Evolutionary conservation across 2,797 vertebrate genomes (phyloP).

Genomic region (Syndactyla subalaris): DNA sequence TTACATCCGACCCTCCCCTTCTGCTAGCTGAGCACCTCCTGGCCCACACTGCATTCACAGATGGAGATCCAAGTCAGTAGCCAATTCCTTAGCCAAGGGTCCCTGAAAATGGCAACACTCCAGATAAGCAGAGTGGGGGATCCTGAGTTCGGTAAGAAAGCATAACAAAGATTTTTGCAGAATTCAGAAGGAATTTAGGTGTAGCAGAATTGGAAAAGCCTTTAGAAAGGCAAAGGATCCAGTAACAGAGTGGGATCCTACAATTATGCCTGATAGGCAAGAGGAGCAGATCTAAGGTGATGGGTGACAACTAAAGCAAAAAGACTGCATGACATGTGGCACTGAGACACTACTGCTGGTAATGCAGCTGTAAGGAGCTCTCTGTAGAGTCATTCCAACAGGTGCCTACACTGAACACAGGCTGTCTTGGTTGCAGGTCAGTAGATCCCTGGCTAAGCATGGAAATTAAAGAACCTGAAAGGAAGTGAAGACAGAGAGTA

Average conservation of each 20-base stretch:
- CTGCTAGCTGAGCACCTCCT: not conserved
- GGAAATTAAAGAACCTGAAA: not conserved
- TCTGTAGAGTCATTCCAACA: not conserved
- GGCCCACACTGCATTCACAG: not conserved
- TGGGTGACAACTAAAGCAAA: not conserved
- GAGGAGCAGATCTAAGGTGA: not conserved
- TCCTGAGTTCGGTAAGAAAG: not conserved
- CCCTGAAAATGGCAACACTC: not conserved
- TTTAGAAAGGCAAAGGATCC: not conserved
- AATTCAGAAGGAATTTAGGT: not conserved
- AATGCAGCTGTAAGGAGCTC: not conserved
- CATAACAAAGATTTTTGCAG: fast-evolving
- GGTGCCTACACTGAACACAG: not conserved
- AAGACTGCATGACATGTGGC: not conserved
- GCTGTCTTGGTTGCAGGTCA: not conserved
- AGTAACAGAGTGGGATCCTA: not conserved
- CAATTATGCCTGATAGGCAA: fast-evolving
- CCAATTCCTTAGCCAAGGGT: not conserved
- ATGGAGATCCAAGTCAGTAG: not conserved
- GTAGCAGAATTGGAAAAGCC: not conserved
- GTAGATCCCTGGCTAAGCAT: not conserved
- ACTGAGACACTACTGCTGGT: not conserved
- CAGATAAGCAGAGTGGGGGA: not conserved
- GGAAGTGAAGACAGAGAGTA: not conserved
- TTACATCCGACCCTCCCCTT: not conserved